Conservation (phyloP, 2,113 vertebrate species). For the Limnothrissa miodon region DNA sequence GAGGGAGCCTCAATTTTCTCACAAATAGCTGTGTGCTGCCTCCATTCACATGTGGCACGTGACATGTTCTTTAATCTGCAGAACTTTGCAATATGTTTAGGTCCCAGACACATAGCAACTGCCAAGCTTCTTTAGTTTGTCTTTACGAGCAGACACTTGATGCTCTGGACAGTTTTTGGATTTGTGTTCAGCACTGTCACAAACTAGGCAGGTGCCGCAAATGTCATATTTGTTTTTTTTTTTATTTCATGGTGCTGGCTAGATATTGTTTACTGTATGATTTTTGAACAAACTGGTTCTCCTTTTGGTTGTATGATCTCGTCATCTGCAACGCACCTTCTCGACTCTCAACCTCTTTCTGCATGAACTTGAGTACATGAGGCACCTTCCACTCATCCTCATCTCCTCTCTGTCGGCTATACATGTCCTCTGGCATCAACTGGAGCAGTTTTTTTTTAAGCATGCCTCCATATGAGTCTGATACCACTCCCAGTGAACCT, state of each 20-base stretch:
- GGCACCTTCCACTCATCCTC: neutral
- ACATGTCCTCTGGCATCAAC: too few species aligned
- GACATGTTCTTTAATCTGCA: neutral
- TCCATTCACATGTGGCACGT: conserved; percentile 5
- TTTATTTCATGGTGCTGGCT: neutral
- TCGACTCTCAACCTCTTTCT: neutral
- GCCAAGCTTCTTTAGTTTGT: conserved; percentile 24
- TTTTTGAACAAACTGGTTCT: neutral
- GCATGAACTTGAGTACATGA: neutral
- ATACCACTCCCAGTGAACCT: too few species aligned
- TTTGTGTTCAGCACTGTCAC: neutral
- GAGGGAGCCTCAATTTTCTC: neutral
- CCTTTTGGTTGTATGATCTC: neutral
- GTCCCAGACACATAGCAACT: conserved; percentile 15
- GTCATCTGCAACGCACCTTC: neutral
- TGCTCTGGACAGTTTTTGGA: conserved; percentile 1
- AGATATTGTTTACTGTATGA: neutral
- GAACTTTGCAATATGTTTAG: conserved; percentile 8
- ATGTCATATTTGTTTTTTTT: neutral
- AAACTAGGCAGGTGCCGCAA: neutral
- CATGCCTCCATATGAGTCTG: too few species aligned
- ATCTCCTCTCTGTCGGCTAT: neutral
- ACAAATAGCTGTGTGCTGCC: neutral
- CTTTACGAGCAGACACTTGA: neutral
- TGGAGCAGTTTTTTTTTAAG: too few species aligned